Conservation (phyloP, 1,140 invertebrate species). For the Drosophila subobscura region DNA sequence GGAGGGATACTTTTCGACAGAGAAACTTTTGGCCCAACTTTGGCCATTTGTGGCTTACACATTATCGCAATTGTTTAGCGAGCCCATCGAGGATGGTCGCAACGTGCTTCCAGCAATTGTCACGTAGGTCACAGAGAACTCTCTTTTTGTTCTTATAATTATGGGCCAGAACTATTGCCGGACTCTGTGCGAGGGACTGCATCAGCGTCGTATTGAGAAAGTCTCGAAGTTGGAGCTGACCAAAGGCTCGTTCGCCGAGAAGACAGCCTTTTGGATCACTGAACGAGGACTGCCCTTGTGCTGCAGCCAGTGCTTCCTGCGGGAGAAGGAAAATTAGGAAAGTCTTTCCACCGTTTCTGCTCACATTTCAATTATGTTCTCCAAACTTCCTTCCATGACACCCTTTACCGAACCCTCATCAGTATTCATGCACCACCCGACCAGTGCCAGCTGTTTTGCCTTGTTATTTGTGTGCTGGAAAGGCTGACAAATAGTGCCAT, state of each 20-base stretch:
- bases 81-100: constrained; percentile 12
- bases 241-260: constrained; percentile 50
- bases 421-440: constrained; percentile 70
- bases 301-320: constrained; percentile 59
- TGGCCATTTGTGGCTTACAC: constrained; percentile 44
- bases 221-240: constrained; percentile 28
- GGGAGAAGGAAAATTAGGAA: neutral
- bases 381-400: constrained; percentile 51
- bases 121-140: constrained; percentile 7
- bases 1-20: neutral
- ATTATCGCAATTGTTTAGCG: constrained; percentile 33
- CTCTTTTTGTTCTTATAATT: no score
- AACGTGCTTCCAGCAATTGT: constrained; percentile 31
- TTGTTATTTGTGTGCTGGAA: constrained; percentile 50
- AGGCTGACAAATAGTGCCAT: no score
- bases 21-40: constrained; percentile 36
- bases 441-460: constrained; percentile 46
- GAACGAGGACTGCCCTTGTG: constrained; percentile 64
- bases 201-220: constrained; percentile 47
- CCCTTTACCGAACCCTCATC: constrained; percentile 56
- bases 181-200: no score
- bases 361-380: constrained; percentile 56
- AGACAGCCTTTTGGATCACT: constrained; percentile 53
- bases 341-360: neutral
- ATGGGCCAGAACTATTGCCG: neutral